phyloP scores from a whole-genome alignment of 1,140 invertebrate species.

The Lasaia peninsularis region DNA sequence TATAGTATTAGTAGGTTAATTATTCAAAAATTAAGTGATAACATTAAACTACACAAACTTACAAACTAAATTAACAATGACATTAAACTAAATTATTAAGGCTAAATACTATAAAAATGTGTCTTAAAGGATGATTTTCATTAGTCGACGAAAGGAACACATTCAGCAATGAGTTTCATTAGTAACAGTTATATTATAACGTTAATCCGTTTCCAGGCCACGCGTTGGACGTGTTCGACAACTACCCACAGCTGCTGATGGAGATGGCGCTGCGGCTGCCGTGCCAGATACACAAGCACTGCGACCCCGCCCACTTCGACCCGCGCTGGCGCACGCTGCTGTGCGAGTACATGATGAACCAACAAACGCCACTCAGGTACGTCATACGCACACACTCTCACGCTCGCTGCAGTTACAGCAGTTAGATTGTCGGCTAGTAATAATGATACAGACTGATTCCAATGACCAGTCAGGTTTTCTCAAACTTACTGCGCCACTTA shows the following conservation, averaged over 20 bases:
- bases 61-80: too few species aligned
- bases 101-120: too few species aligned
- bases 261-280: slow-evolving; percentile 96
- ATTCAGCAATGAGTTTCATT: neutral
- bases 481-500: too few species aligned
- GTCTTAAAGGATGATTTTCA: too few species aligned
- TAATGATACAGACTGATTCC: too few species aligned
- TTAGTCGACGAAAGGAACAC: too few species aligned
- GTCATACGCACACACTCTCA: neutral
- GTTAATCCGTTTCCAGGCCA: slow-evolving; percentile 77
- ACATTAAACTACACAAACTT: too few species aligned
- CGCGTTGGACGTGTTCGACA: slow-evolving; percentile 94
- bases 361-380: slow-evolving; percentile 84
- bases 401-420: neutral
- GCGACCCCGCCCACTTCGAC: slow-evolving; percentile 85
- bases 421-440: neutral
- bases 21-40: too few species aligned
- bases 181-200: neutral
- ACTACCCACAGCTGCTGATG: slow-evolving; percentile 94
- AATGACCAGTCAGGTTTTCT: too few species aligned
- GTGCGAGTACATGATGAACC: slow-evolving; percentile 98
- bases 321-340: slow-evolving; percentile 89
- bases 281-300: slow-evolving; percentile 93
- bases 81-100: too few species aligned
- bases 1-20: too few species aligned